Conservation (phyloP, 2,797 vertebrate species). For the Cuniculus paca region DNA sequence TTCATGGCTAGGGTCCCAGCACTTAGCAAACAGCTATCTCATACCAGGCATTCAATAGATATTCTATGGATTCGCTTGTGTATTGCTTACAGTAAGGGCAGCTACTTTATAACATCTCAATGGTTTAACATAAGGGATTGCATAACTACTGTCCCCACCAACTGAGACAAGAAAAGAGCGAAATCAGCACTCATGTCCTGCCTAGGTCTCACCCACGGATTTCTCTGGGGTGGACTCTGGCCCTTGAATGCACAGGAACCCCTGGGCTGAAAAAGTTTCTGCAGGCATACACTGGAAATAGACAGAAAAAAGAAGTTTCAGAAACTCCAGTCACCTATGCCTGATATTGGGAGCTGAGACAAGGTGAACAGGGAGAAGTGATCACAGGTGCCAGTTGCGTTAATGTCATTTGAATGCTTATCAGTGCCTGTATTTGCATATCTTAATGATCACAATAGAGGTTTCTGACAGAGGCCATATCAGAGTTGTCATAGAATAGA, state of each 20-base stretch:
- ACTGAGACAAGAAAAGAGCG: not conserved
- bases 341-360: not conserved
- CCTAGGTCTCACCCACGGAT: not conserved
- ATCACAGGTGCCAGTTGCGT: not conserved
- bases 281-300: not conserved
- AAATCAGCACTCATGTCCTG: not conserved
- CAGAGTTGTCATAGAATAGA: not conserved
- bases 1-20: too few species aligned
- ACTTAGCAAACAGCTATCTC: not conserved
- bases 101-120: not conserved
- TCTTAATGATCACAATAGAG: not conserved
- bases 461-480: not conserved
- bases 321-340: not conserved
- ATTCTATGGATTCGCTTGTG: not conserved
- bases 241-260: not conserved
- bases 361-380: not conserved
- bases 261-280: not conserved
- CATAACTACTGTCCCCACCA: not conserved
- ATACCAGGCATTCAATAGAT: not conserved
- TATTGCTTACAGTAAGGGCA: not conserved
- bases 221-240: not conserved
- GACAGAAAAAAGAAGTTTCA: not conserved
- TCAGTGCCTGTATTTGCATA: not conserved
- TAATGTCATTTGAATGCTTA: accelerated
- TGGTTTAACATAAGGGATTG: not conserved